phyloP scores from a whole-genome alignment of 2,797 vertebrate species.

The Darevskia mixta region DNA sequence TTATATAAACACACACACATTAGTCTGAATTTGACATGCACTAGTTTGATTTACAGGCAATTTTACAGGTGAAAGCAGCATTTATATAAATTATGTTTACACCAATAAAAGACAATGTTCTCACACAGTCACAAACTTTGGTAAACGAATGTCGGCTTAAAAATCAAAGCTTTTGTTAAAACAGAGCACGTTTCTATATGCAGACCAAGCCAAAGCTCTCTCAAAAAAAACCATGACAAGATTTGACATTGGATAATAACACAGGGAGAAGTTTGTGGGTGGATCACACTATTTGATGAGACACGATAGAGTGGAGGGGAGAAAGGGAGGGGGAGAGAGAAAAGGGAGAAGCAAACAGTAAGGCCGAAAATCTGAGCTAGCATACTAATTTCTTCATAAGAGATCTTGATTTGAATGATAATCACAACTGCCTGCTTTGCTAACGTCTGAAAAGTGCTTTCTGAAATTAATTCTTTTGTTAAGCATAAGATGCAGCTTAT shows the following conservation, averaged over 20 bases:
- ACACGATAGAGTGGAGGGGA: constrained; percentile 4
- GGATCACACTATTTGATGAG: constrained; percentile 8
- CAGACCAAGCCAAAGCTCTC: constrained; percentile 13
- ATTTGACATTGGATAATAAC: not conserved
- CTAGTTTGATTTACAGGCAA: constrained; percentile 8
- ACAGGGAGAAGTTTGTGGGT: not conserved
- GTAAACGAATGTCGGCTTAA: constrained; percentile 5
- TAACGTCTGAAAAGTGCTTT: constrained; percentile 63
- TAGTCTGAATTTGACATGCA: not conserved
- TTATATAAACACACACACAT: constrained; percentile 7
- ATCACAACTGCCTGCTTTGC: constrained; percentile 56
- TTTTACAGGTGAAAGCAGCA: constrained; percentile 18
- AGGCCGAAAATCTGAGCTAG: constrained; percentile 35
- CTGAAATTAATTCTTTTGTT: constrained; percentile 67
- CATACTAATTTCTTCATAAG: constrained; percentile 40
- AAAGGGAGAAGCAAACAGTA: constrained; percentile 52
- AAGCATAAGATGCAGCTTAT: constrained; percentile 52
- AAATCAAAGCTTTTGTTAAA: constrained; percentile 36
- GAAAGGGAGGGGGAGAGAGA: not conserved
- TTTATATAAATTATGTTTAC: constrained; percentile 34
- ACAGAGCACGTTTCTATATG: constrained; percentile 12
- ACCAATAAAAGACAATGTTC: not conserved
- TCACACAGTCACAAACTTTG: not conserved
- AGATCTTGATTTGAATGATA: constrained; percentile 59
- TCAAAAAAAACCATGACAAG: constrained; percentile 17